Evolutionary conservation across 2,888 invertebrate genomes (phyloP), one percentile per base, ranked within the genome.

Genomic region (Osedax frankpressi): DNA sequence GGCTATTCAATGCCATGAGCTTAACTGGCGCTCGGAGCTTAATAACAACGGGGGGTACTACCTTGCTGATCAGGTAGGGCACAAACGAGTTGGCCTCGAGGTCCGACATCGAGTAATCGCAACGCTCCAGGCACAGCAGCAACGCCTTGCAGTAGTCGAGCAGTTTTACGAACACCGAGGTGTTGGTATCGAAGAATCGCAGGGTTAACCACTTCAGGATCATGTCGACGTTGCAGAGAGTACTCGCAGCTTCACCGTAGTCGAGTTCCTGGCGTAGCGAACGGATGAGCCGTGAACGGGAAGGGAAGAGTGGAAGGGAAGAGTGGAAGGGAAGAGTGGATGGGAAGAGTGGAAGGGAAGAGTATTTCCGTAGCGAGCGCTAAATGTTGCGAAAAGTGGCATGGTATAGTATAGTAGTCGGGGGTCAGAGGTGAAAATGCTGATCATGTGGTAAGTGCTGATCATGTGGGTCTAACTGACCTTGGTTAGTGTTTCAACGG

Each of bases 161-260:
- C n/a, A 92, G 93, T 86, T 93, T 94, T 79, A 96, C 88, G 75
- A 97, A 88, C 59, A 97, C 96, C 24, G 94, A 94, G 11, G 97
- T 96, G 87, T 98, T 98, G 28, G 97, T 98, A 86, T 98, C 97
- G 81, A 95, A 97, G 86, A 98, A 98, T 75, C 97, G 88, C 69
- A 98, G 86, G 0, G 96, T 95, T 79, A 95, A 84, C 97, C 97
- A 98, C 84, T 95, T 95, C 68, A 98, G 88, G 73, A 98, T 90
- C 76, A 98, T 86, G 87, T 98, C 98, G 76, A 95, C 87, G 86
- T 97, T 97, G 26, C 91, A 89, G 78, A 93, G 89, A 63, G 94
- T 87, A 0, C 93, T 90, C 79, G 89, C 88, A 62, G 69, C 11
- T 28, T 69, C 29, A 69, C 29, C 44, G 11, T 11, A 19, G 11